These are phyloP conservation scores for Acrocephalus scirpaceus DNA, from an alignment of 2,797 vertebrate genomes.

Conservation along the genomic window DNA sequence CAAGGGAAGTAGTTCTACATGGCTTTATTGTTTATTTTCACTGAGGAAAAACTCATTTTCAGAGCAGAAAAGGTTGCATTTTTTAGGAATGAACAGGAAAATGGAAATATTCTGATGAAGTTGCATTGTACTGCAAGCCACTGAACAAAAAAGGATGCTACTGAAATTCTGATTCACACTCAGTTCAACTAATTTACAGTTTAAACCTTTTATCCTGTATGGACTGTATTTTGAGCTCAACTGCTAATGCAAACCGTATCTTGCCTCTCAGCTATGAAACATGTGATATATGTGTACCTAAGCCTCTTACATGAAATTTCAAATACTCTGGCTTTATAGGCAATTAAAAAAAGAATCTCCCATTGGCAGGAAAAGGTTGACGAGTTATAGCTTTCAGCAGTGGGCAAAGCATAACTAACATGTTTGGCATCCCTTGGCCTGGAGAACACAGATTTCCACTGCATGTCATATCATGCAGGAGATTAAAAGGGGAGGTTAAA, in stretches of 20 bases:
- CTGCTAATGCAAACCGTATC: conserved; percentile 3
- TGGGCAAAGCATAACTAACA: not conserved
- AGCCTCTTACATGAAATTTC: conserved; percentile 46
- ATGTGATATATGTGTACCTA: not conserved
- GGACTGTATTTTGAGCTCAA: not conserved
- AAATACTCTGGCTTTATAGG: not conserved
- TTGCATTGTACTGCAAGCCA: not conserved
- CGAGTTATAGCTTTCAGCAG: not conserved
- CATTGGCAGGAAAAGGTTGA: not conserved
- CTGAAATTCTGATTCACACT: not conserved
- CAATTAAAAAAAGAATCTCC: conserved; percentile 22
- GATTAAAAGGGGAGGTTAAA: not conserved
- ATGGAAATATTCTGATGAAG: not conserved
- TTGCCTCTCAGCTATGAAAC: not conserved
- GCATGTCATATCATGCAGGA: not conserved
- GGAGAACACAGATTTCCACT: not conserved
- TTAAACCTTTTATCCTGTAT: not conserved
- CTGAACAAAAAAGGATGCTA: not conserved
- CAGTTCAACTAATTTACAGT: not conserved
- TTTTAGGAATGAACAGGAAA: not conserved
- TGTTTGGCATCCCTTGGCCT: not conserved
- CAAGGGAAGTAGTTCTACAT: not conserved
- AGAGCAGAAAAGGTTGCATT: not conserved
- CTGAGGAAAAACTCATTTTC: not conserved
- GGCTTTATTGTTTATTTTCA: not conserved